Evolutionary conservation across 2,888 invertebrate genomes (phyloP).

Genomic region (Hermaeophaga mercurialis): DNA sequence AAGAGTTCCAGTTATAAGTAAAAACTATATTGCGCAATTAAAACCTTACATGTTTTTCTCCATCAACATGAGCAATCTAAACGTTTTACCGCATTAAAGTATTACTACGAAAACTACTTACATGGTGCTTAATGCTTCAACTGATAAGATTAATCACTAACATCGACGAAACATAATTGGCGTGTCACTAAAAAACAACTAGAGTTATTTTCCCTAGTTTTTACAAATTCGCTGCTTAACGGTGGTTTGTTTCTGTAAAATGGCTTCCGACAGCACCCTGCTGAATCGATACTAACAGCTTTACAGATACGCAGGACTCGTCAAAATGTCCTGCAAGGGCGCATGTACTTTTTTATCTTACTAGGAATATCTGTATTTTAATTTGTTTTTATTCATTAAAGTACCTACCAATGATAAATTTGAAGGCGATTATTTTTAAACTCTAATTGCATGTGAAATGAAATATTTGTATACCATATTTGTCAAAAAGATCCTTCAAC

Average conservation of each 20-base stretch:
- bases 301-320: slow-evolving; percentile 47
- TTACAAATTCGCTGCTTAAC: slow-evolving; percentile 14
- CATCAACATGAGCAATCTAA: not conserved
- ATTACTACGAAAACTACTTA: slow-evolving; percentile 8
- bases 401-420: too few relatives aligned
- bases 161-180: slow-evolving; percentile 39
- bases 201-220: slow-evolving; percentile 6
- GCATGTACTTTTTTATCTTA: slow-evolving; percentile 21
- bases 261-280: slow-evolving; percentile 55
- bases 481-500: too few relatives aligned
- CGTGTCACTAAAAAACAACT: slow-evolving; percentile 7
- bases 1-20: too few relatives aligned
- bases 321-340: slow-evolving; percentile 32
- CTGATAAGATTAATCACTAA: slow-evolving; percentile 10
- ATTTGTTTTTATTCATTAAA: not conserved
- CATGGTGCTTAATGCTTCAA: slow-evolving; percentile 1
- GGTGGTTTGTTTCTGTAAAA: slow-evolving; percentile 41
- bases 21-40: not conserved
- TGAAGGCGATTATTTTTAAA: too few relatives aligned
- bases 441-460: too few relatives aligned
- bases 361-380: not conserved
- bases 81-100: slow-evolving; percentile 4
- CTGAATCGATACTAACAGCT: slow-evolving; percentile 52
- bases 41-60: not conserved
- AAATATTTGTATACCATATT: too few relatives aligned